phyloP scores from a whole-genome alignment of 2,888 invertebrate genomes.

The Platypus cylindrus region DNA sequence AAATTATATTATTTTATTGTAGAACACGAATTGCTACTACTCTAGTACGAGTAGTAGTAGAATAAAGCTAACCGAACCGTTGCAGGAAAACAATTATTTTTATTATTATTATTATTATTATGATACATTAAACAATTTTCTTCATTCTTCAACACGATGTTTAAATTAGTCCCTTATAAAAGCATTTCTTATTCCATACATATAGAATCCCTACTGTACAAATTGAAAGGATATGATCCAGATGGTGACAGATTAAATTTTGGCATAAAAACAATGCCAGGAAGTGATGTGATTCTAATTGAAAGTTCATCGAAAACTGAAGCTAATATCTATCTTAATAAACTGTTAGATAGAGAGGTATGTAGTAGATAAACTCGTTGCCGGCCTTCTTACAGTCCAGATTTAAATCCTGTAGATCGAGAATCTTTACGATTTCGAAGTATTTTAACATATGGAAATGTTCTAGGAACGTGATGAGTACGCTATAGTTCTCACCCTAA shows the following conservation, averaged over 20 bases:
- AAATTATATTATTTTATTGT: no score
- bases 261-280: conserved; percentile 66
- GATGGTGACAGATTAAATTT: conserved; percentile 76
- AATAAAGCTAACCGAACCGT: no score
- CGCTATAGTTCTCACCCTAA: conserved; percentile 74
- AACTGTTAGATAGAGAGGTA: conserved; percentile 84
- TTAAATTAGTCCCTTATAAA: no score
- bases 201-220: conserved; percentile 75
- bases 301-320: conserved; percentile 69
- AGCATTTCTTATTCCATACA: no score
- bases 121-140: no score
- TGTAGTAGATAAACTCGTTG: neutral
- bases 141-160: no score
- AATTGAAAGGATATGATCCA: conserved; percentile 68
- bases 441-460: no score
- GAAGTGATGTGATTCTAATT: conserved; percentile 72
- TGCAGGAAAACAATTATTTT: no score
- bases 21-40: no score
- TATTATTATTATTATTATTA: no score
- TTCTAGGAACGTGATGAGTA: conserved; percentile 72
- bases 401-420: neutral
- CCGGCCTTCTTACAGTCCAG: neutral
- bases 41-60: no score
- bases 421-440: neutral
- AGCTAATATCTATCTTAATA: conserved; percentile 78